Base-by-base conservation (phyloP, 2,888 invertebrate genomes). In the Heliothis peltigera region DNA sequence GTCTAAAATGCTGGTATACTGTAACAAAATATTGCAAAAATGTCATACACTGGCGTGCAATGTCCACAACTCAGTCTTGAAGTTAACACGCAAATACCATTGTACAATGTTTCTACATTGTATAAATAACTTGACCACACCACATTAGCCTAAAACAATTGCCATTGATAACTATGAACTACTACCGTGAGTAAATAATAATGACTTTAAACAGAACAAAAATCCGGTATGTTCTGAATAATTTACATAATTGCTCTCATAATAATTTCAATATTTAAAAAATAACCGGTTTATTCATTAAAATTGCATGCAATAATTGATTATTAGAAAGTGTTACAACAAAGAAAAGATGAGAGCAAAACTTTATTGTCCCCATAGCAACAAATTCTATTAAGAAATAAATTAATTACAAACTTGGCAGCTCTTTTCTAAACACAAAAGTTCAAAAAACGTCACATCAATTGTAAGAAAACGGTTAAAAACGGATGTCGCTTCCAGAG, bases 391-490 rank as follows among this genome's bases (percentile, higher is more conserved):
- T 65, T 12, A 49, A 15, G 44, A 5, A 44, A 66, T 0, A 55
- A 66, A 49, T 39, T 19, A 53, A 72, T 72, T 25, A 22, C 49
- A 65, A 72, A 55, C 73, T 18, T 28, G 4, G 1, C 21, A 21
- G 22, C 28, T 28, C 0, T 43, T 58, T 73, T 58, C 10, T 19
- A 59, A 67, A 47, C 28, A 35, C 25, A 3, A 46, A 57, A 17
- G 62, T 18, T 21, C 28, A 43, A 60, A 59, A 39, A 65, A 51
- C 42, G 18, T 52, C 53, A 21, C 47, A 58, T 57, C 49, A 55
- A 61, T 59, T 75, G 4, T 47, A 59, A 51, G 19, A 64, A 70
- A 58, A 52, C 25, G 28, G 22, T 32, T 43, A 47, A 71, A 70
- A 77, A 47, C 35, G 52, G 46, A 71, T 42, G 63, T 61, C 52